A percentile compares a stretch with the other conserved stretches of the same genome.
Evolutionary conservation across 2,888 invertebrate genomes (phyloP).

Genomic region (Diarsia mendica): DNA sequence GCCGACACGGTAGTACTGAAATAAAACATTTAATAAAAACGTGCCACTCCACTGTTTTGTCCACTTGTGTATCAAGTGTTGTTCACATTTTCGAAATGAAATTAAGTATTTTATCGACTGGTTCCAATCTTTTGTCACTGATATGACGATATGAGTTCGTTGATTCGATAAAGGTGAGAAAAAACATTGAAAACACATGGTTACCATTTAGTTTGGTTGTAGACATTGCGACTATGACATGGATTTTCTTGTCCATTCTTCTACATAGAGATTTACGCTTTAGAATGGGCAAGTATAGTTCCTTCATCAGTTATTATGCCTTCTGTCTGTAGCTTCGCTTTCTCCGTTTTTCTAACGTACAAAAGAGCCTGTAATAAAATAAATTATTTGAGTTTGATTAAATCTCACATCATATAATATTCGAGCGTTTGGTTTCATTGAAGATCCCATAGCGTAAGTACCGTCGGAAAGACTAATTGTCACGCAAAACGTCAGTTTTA

Average conservation of each 20-base stretch:
- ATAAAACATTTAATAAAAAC: conserved; percentile 79
- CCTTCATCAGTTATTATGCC: no score
- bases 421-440: not conserved
- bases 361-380: no score
- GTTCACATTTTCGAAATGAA: conserved; percentile 73
- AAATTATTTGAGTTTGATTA: not conserved
- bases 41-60: conserved; percentile 72
- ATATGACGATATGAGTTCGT: conserved; percentile 5
- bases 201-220: no score
- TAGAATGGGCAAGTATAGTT: no score
- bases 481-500: not conserved
- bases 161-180: not conserved
- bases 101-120: conserved; percentile 27
- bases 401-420: not conserved
- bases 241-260: no score
- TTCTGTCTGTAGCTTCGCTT: no score
- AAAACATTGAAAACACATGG: no score
- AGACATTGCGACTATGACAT: no score
- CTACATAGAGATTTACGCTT: no score
- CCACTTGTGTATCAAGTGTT: conserved; percentile 73
- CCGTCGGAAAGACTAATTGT: not conserved
- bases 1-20: conserved; percentile 23
- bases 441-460: not conserved
- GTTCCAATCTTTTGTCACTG: conserved; percentile 10
- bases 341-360: no score